Percentiles rank a stretch among this genome's conserved stretches.
Evolutionary conservation across 2,888 invertebrate genomes (phyloP).

Genomic region (Dolichopus griseipennis): DNA sequence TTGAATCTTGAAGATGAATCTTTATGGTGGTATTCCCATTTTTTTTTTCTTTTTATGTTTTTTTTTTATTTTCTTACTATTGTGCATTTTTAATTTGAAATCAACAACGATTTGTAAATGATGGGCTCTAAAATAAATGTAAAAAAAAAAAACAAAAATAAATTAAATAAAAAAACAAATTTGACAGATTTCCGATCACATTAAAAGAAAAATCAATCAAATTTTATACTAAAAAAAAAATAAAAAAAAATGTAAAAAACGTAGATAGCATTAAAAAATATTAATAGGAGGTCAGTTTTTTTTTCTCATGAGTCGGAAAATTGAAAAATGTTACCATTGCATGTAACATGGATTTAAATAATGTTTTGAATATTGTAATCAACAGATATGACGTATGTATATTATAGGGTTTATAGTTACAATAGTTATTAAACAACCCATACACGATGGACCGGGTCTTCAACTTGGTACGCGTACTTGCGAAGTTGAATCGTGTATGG

Average conservation of each 20-base stretch:
- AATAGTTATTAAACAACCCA: no score
- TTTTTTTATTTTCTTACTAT: neutral
- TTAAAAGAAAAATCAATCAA: neutral
- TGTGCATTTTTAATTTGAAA: neutral
- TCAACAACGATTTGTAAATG: neutral
- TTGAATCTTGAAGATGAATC: neutral
- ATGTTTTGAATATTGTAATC: no score
- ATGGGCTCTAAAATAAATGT: neutral
- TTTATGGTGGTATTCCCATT: neutral
- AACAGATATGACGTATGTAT: no score
- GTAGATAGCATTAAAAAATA: neutral
- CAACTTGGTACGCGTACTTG: no score
- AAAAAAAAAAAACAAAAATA: no score
- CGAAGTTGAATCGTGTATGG: no score
- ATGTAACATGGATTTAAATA: no score
- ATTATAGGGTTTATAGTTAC: no score
- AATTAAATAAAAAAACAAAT: neutral
- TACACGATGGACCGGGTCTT: no score
- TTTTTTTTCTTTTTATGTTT: no score
- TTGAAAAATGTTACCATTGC: no score
- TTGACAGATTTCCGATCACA: neutral
- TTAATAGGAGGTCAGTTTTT: neutral
- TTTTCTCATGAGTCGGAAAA: no score
- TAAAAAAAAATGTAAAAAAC: neutral
- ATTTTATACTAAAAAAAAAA: neutral